These are phyloP conservation scores for Andrena cerasifolii DNA, from an alignment of 1,140 invertebrate genomes.

Conservation along the genomic window DNA sequence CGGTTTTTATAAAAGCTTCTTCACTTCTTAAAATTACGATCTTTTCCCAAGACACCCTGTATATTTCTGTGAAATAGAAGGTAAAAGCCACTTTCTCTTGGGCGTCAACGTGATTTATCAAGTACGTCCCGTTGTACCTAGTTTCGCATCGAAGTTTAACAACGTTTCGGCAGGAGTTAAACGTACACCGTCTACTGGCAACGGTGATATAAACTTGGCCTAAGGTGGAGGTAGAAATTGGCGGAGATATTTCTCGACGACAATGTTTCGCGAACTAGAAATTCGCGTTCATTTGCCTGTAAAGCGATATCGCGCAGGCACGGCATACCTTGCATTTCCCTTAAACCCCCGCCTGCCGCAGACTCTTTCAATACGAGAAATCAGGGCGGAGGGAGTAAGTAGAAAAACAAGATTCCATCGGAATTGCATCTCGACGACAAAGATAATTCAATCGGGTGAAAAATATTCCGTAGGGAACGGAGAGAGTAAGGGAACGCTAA, in stretches of 20 bases:
- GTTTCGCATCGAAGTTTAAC: slow-evolving; percentile 23
- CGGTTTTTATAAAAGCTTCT: too few relatives aligned
- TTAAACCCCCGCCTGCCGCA: not conserved
- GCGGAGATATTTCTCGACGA: slow-evolving; percentile 33
- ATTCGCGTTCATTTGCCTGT: slow-evolving; percentile 58
- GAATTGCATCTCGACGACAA: not conserved
- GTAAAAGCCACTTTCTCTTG: too few relatives aligned
- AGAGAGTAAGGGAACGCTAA: not conserved
- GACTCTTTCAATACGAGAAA: slow-evolving; percentile 33
- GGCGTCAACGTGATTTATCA: too few relatives aligned
- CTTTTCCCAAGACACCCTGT: too few relatives aligned
- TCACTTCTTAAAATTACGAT: too few relatives aligned
- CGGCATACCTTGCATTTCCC: slow-evolving; percentile 27
- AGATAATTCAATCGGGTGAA: not conserved
- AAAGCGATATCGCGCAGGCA: slow-evolving; percentile 57
- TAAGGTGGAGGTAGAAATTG: slow-evolving; percentile 21
- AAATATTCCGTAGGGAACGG: slow-evolving; percentile 1
- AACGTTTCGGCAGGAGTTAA: slow-evolving; percentile 28
- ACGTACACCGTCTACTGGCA: not conserved
- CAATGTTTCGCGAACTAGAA: slow-evolving; percentile 59
- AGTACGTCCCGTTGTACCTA: too few relatives aligned
- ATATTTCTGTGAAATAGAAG: too few relatives aligned
- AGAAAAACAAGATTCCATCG: not conserved
- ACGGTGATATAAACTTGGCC: slow-evolving; percentile 38
- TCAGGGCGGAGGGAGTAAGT: slow-evolving; percentile 26